These are phyloP conservation scores for Heliconius hewitsoni DNA, from an alignment of 1,140 invertebrate genomes.

Conservation along the genomic window DNA sequence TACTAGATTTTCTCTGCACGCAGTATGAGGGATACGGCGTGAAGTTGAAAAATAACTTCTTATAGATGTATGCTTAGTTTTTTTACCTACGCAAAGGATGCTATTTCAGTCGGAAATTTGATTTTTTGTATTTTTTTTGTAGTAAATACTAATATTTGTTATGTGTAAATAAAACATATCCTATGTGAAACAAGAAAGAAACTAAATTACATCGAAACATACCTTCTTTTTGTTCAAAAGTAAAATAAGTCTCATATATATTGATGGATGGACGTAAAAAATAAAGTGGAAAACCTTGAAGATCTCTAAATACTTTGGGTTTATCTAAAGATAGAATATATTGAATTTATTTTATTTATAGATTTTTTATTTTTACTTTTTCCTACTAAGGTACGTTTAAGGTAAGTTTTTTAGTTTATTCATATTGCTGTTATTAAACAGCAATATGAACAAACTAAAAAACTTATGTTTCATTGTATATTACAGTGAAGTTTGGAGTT, in stretches of 20 bases:
- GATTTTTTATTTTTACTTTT: neutral
- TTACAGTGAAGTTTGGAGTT: too few relatives aligned
- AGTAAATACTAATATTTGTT: neutral
- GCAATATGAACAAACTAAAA: neutral
- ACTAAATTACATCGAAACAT: neutral
- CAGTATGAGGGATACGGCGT: too few relatives aligned
- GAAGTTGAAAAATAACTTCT: too few relatives aligned
- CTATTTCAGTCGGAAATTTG: too few relatives aligned
- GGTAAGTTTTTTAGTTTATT: neutral
- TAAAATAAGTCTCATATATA: neutral
- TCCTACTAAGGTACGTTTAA: neutral
- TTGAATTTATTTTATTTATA: neutral
- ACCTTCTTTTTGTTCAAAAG: neutral
- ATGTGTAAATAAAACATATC: neutral
- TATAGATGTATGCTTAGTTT: too few relatives aligned
- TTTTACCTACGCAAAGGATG: too few relatives aligned
- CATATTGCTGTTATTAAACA: neutral
- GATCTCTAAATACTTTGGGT: neutral
- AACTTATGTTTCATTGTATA: neutral
- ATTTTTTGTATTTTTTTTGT: too few relatives aligned
- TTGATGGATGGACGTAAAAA: slow-evolving; percentile 17
- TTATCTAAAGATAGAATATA: neutral
- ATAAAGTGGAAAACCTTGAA: slow-evolving; percentile 10
- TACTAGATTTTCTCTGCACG: too few relatives aligned
- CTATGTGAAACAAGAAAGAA: neutral